Conservation (phyloP, 2,888 invertebrate genomes). For the Patella depressa region DNA sequence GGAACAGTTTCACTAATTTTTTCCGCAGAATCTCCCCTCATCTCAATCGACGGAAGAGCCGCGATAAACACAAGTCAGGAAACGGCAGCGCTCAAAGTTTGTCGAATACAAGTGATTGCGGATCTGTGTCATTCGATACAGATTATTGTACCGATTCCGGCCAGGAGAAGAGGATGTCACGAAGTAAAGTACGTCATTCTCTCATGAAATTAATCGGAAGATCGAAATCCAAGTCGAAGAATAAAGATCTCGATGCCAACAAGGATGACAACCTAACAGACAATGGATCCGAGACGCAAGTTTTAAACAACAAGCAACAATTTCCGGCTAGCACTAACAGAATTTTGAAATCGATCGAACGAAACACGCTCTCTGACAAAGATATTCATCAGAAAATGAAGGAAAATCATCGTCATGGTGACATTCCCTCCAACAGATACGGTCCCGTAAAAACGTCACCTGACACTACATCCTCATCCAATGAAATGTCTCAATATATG, state of each 20-base stretch:
- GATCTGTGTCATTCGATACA: conserved; percentile 22
- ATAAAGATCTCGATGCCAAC: conserved; percentile 22
- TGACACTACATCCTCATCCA: background rate
- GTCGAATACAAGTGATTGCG: conserved; percentile 38
- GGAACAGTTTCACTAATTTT: conserved; percentile 65
- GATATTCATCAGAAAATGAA: conserved; percentile 64
- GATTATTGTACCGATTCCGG: conserved; percentile 36
- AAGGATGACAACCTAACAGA: conserved; percentile 19
- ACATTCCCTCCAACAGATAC: background rate
- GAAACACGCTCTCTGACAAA: conserved; percentile 50
- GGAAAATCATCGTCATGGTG: conserved; percentile 44
- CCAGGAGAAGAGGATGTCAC: conserved; percentile 44
- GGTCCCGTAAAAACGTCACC: background rate
- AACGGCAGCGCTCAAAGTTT: conserved; percentile 55
- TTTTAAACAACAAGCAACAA: conserved; percentile 18
- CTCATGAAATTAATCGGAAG: conserved; percentile 56
- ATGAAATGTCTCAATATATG: conserved; percentile 6
- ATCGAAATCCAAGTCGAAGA: conserved; percentile 40
- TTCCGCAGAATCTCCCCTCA: conserved; percentile 61
- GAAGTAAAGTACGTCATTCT: conserved; percentile 56
- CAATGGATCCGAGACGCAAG: conserved; percentile 18
- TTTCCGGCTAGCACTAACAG: conserved; percentile 32
- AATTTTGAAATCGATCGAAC: conserved; percentile 61
- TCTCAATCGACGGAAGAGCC: conserved; percentile 41
- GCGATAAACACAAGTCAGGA: conserved; percentile 47